Evolutionary conservation across 2,113 vertebrate species (phyloP).

Genomic region (Stigmatopora argus): DNA sequence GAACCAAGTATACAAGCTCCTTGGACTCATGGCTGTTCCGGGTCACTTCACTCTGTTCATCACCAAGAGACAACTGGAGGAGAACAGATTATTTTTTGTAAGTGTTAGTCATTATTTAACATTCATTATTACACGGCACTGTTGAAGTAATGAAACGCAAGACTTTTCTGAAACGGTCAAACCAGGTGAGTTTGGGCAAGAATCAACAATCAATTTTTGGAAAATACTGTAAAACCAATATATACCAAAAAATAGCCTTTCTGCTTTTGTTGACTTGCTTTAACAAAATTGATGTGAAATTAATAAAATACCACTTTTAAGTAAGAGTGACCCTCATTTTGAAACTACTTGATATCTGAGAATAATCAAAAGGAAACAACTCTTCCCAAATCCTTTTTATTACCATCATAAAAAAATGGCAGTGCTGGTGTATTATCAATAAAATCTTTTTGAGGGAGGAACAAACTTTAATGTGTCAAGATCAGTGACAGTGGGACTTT

Average conservation of each 20-base stretch:
- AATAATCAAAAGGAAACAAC: neutral
- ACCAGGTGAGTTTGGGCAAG: neutral
- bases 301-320: neutral
- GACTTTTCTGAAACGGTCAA: neutral
- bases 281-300: neutral
- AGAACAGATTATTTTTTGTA: constrained; percentile 18
- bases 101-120: neutral
- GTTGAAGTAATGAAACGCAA: neutral
- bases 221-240: neutral
- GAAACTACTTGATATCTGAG: neutral
- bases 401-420: neutral
- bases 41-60: constrained; percentile 88
- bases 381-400: neutral
- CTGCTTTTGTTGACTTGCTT: neutral
- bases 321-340: neutral
- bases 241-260: neutral
- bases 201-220: neutral
- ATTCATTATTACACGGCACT: neutral
- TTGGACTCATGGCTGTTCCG: constrained; percentile 91
- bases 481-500: too few relatives aligned
- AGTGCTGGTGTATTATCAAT: too few relatives aligned
- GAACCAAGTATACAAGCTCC: constrained; percentile 94
- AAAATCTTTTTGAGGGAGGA: too few relatives aligned
- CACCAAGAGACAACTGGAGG: constrained; percentile 86
- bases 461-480: too few relatives aligned